Evolutionary conservation across 2,113 vertebrate species (phyloP).

Genomic region (Labrus mixtus): DNA sequence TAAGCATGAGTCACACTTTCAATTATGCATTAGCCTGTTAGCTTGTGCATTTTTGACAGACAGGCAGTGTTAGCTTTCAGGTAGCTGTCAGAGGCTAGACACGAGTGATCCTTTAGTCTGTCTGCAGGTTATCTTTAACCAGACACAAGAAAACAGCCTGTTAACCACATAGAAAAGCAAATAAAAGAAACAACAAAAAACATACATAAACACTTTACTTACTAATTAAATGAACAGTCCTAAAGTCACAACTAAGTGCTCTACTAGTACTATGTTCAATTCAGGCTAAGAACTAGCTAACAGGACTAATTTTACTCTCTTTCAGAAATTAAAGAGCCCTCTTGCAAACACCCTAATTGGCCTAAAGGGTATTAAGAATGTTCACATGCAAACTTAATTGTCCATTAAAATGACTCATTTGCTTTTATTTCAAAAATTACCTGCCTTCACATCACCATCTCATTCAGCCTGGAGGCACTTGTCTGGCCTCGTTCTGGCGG

Average conservation of each 20-base stretch:
- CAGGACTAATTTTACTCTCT: slow-evolving; percentile 43
- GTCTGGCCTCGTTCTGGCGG: slow-evolving; percentile 26
- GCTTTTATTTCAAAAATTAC: slow-evolving; percentile 58
- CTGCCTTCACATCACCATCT: slow-evolving; percentile 42
- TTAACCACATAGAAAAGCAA: neutral
- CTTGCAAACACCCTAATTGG: slow-evolving; percentile 60
- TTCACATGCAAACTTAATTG: slow-evolving; percentile 52
- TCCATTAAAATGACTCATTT: slow-evolving; percentile 59
- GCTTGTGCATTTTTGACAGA: slow-evolving; percentile 27
- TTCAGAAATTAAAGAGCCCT: slow-evolving; percentile 47
- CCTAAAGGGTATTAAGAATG: slow-evolving; percentile 51
- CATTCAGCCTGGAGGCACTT: slow-evolving; percentile 34
- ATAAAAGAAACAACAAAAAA: neutral
- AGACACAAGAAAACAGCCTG: neutral
- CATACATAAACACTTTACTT: neutral
- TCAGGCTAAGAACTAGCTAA: slow-evolving; percentile 40
- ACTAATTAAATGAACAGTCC: neutral
- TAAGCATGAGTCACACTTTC: slow-evolving; percentile 68
- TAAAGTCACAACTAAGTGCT: neutral
- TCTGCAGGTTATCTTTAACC: neutral
- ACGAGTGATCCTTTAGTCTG: slow-evolving; percentile 28
- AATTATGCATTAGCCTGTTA: slow-evolving; percentile 68
- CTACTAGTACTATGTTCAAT: slow-evolving; percentile 19
- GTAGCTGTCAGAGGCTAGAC: slow-evolving; percentile 42
- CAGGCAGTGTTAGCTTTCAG: slow-evolving; percentile 48